These are phyloP conservation scores for Agelaius phoeniceus DNA, from an alignment of 2,113 vertebrate species.

Conservation along the genomic window DNA sequence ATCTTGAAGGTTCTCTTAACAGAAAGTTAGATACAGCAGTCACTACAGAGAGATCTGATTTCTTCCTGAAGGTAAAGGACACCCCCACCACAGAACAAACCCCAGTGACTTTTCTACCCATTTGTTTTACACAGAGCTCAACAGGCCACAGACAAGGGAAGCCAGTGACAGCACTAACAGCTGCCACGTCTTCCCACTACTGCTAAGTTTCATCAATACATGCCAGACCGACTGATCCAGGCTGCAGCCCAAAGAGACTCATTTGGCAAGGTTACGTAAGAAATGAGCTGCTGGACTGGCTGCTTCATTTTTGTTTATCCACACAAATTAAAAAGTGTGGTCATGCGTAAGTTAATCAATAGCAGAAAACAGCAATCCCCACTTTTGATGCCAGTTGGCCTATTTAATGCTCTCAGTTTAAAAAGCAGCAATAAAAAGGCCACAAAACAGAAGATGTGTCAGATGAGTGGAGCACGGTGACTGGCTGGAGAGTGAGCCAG, in stretches of 20 bases:
- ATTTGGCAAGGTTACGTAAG: conserved; percentile 45
- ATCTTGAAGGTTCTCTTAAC: background rate
- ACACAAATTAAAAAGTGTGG: conserved; percentile 50
- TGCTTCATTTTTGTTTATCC: conserved; percentile 22
- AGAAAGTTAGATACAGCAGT: background rate
- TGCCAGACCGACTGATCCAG: background rate
- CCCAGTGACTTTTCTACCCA: background rate
- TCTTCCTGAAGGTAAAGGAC: background rate
- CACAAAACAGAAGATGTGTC: background rate
- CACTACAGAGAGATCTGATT: background rate
- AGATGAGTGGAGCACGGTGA: background rate
- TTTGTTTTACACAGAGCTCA: background rate
- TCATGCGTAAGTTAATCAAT: conserved; percentile 49
- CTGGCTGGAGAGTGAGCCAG: background rate
- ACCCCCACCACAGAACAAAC: background rate
- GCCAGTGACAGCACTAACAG: background rate
- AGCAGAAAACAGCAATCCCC: conserved; percentile 20
- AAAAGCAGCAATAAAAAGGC: conserved; percentile 16
- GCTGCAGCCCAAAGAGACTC: conserved; percentile 15
- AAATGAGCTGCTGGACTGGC: conserved; percentile 8
- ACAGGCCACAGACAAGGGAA: background rate
- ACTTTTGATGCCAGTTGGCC: background rate
- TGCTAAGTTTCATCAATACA: background rate
- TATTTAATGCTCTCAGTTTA: conserved; percentile 15
- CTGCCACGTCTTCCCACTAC: background rate